Percentiles rank a stretch among this genome's conserved stretches.
These are phyloP conservation scores for Zophobas atratus DNA, from an alignment of 1,140 invertebrate genomes.

Conservation along the genomic window DNA sequence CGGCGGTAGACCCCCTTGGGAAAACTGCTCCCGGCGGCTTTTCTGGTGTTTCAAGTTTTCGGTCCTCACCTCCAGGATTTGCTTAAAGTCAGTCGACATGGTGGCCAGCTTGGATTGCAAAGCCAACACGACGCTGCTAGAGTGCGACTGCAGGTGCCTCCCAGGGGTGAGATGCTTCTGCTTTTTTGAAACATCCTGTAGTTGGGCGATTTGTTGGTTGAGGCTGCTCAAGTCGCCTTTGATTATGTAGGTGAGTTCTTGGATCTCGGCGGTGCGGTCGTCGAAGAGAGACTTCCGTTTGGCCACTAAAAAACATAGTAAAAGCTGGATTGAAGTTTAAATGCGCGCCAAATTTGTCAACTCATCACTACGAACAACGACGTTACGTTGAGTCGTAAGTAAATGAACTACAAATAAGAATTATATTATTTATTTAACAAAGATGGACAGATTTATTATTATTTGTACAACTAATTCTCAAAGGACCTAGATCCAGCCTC, in stretches of 20 bases:
- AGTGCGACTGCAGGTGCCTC: slow-evolving; percentile 93
- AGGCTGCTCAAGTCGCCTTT: slow-evolving; percentile 96
- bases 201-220: slow-evolving; percentile 95
- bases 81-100: slow-evolving; percentile 98
- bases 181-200: slow-evolving; percentile 84
- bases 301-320: slow-evolving; percentile 82
- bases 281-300: slow-evolving; percentile 98
- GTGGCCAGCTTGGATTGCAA: slow-evolving; percentile 95
- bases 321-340: slow-evolving; percentile 1
- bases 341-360: not conserved
- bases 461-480: not conserved
- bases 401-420: not conserved
- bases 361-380: not conserved
- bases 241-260: slow-evolving; percentile 98
- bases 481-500: slow-evolving; percentile 4
- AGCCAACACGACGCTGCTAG: slow-evolving; percentile 94
- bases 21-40: slow-evolving; percentile 93
- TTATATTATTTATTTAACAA: not conserved
- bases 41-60: slow-evolving; percentile 98
- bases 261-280: slow-evolving; percentile 95
- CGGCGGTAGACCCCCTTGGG: slow-evolving; percentile 84
- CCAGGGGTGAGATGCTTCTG: slow-evolving; percentile 77
- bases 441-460: not conserved
- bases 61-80: slow-evolving; percentile 89
- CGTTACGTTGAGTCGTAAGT: not conserved